Conservation (phyloP, 2,797 vertebrate genomes). For the Monodelphis domestica region DNA sequence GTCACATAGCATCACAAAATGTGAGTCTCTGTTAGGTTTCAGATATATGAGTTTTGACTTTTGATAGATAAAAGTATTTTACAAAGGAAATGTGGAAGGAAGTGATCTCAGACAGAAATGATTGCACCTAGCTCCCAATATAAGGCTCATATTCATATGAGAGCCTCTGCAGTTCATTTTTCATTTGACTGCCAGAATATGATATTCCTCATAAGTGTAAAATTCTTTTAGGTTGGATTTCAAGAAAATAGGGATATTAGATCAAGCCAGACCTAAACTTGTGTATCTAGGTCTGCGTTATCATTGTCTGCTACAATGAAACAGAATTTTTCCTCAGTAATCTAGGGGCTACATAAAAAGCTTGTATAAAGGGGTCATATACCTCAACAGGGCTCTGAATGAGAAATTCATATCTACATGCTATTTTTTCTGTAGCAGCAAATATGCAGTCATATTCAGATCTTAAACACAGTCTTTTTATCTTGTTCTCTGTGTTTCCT, state of each 20-base stretch:
- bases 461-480: slow-evolving; percentile 26
- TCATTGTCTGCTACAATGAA: slow-evolving; percentile 39
- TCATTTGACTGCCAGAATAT: slow-evolving; percentile 49
- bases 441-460: neutral
- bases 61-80: slow-evolving; percentile 62
- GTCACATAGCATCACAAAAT: slow-evolving; percentile 38
- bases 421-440: neutral
- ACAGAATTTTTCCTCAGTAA: slow-evolving; percentile 14
- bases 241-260: slow-evolving; percentile 30
- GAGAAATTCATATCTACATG: slow-evolving; percentile 22
- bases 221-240: slow-evolving; percentile 57
- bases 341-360: slow-evolving; percentile 28
- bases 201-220: slow-evolving; percentile 51
- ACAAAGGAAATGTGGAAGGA: slow-evolving; percentile 52
- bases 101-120: slow-evolving; percentile 52
- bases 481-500: slow-evolving; percentile 8
- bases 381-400: slow-evolving; percentile 32
- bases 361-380: neutral
- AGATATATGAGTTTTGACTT: slow-evolving; percentile 66
- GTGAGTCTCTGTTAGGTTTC: slow-evolving; percentile 62
- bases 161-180: slow-evolving; percentile 22
- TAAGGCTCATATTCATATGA: slow-evolving; percentile 31
- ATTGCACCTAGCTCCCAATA: slow-evolving; percentile 34
- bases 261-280: slow-evolving; percentile 44
- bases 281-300: slow-evolving; percentile 2